phyloP scores from a whole-genome alignment of 2,797 vertebrate species.

The Chaetodon trifasciatus region DNA sequence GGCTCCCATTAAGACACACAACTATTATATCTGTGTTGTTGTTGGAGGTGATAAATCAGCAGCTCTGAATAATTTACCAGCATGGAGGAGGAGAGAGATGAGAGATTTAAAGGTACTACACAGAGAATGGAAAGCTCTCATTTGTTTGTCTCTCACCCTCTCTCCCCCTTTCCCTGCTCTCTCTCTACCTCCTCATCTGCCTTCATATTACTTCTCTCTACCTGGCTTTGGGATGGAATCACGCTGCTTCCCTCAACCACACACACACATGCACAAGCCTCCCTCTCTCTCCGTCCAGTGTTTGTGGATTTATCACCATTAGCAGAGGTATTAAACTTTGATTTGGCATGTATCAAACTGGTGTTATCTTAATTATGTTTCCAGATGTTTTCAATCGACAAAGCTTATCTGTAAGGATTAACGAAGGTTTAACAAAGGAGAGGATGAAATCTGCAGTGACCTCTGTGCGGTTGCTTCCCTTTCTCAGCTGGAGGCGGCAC shows the following conservation, averaged over 20 bases:
- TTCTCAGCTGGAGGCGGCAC: not conserved
- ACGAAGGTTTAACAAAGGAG: constrained; percentile 31
- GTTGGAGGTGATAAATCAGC: constrained; percentile 78
- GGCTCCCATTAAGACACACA: constrained; percentile 69
- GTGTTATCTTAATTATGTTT: constrained; percentile 55
- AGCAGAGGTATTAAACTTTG: constrained; percentile 32
- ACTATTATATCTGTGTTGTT: constrained; percentile 72
- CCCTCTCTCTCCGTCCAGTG: not conserved
- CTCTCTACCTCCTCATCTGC: constrained; percentile 18
- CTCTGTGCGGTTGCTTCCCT: constrained; percentile 1
- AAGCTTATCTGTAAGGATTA: constrained; percentile 50
- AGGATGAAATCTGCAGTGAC: constrained; percentile 33
- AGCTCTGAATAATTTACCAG: constrained; percentile 80
- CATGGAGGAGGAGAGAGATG: constrained; percentile 45
- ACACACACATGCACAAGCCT: not conserved
- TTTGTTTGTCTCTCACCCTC: constrained; percentile 42
- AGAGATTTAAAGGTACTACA: constrained; percentile 67
- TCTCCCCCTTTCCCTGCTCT: not conserved
- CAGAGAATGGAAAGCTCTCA: constrained; percentile 46
- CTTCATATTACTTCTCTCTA: constrained; percentile 12
- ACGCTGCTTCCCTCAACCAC: not conserved
- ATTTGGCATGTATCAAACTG: constrained; percentile 44
- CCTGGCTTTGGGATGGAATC: constrained; percentile 14
- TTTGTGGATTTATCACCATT: constrained; percentile 23
- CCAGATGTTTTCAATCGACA: constrained; percentile 41